Evolutionary conservation across 2,797 vertebrate species (phyloP).

Genomic region (Leptoclinus maculatus): DNA sequence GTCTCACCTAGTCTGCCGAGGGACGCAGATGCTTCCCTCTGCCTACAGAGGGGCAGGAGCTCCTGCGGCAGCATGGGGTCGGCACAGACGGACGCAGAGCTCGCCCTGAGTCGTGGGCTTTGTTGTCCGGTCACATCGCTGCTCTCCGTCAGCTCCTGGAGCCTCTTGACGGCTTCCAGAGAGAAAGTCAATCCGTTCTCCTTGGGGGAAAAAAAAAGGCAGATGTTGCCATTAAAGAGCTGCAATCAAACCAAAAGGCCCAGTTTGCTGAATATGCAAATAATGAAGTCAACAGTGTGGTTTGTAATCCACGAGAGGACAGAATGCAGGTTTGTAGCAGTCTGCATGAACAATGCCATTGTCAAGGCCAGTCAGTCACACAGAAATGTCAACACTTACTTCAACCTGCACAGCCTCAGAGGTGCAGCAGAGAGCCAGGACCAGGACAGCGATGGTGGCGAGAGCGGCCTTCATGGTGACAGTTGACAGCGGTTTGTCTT

Average conservation of each 20-base stretch:
- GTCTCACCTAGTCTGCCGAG: slow-evolving; percentile 80
- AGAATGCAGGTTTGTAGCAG: not conserved
- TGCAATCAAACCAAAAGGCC: not conserved
- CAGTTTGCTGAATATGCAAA: not conserved
- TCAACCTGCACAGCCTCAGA: slow-evolving; percentile 81
- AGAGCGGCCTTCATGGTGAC: slow-evolving; percentile 79
- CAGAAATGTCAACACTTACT: slow-evolving; percentile 65
- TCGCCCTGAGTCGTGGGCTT: slow-evolving; percentile 68
- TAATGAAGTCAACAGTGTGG: too few relatives aligned
- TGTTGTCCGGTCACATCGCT: slow-evolving; percentile 14
- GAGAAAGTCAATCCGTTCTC: slow-evolving; percentile 83
- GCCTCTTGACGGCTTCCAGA: slow-evolving; percentile 79
- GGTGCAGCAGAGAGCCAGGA: slow-evolving; percentile 69
- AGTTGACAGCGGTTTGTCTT: slow-evolving; percentile 26
- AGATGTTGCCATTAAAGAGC: not conserved
- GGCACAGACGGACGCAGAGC: slow-evolving; percentile 68
- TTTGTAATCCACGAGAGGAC: not conserved
- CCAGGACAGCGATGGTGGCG: slow-evolving; percentile 58
- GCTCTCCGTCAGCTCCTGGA: slow-evolving; percentile 75
- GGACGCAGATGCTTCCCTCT: slow-evolving; percentile 69
- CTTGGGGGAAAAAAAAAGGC: slow-evolving; percentile 57
- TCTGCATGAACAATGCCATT: not conserved
- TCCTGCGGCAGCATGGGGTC: slow-evolving; percentile 83
- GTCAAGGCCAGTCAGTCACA: not conserved
- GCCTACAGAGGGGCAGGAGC: slow-evolving; percentile 79